phyloP scores from a whole-genome alignment of 2,888 invertebrate genomes.

The Alitta virens region DNA sequence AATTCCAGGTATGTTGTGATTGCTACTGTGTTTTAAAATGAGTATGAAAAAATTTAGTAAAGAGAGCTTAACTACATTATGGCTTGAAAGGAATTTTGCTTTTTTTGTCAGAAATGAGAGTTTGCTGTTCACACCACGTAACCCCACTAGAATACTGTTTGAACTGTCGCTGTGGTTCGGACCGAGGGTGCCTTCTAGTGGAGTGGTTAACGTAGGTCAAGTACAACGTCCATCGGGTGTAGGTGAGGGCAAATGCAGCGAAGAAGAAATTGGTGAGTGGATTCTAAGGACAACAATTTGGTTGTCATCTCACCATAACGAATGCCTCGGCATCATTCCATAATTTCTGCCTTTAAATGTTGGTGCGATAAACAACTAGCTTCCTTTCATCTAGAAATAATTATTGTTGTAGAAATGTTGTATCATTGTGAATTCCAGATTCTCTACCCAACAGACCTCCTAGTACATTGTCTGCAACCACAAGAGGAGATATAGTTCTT shows the following conservation, averaged over 20 bases:
- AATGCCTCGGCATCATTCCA: no score
- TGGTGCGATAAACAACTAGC: no score
- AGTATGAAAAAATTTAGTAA: no score
- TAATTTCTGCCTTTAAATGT: no score
- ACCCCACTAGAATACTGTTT: slow-evolving; percentile 33
- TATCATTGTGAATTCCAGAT: no score
- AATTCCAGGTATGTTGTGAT: slow-evolving; percentile 32
- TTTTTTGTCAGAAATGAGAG: slow-evolving; percentile 32
- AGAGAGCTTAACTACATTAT: no score
- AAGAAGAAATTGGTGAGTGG: neutral
- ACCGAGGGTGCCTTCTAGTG: slow-evolving; percentile 43
- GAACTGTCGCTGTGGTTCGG: slow-evolving; percentile 52
- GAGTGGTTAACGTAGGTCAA: slow-evolving; percentile 42
- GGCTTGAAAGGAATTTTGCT: no score
- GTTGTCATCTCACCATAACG: no score
- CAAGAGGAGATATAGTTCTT: slow-evolving; percentile 40
- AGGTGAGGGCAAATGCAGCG: neutral
- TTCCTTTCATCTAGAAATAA: no score
- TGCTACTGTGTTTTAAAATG: no score
- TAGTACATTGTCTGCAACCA: slow-evolving; percentile 42
- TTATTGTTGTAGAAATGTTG: no score
- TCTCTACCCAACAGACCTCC: slow-evolving; percentile 30
- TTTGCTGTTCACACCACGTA: slow-evolving; percentile 47
- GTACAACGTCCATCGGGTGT: neutral
- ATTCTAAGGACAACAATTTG: neutral